A percentile compares a stretch with the other conserved stretches of the same genome.
phyloP scores from a whole-genome alignment of 2,888 invertebrate species.

The Zaprionus obscuricornis region DNA sequence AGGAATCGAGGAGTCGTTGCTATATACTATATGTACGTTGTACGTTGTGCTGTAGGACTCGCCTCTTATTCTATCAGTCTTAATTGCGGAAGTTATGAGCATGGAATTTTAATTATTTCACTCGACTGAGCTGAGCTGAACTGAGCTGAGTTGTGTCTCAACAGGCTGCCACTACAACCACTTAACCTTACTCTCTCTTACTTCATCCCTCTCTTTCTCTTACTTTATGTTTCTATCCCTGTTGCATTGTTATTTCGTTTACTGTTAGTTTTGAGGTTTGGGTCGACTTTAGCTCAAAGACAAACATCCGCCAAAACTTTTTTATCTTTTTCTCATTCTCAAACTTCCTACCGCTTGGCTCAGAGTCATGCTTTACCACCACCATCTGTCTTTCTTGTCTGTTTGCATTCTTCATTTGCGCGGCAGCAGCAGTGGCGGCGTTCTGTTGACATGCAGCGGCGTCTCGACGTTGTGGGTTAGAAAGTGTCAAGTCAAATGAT shows the following conservation, averaged over 20 bases:
- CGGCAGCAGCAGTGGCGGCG: conserved; percentile 10
- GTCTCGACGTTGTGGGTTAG: conserved; percentile 51
- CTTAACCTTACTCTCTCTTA: conserved; percentile 17
- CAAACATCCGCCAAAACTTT: conserved; percentile 70
- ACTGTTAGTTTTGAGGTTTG: conserved; percentile 54
- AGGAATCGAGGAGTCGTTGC: too few relatives aligned
- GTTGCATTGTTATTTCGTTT: conserved; percentile 62
- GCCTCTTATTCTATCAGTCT: conserved; percentile 51
- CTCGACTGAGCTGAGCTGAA: too few relatives aligned
- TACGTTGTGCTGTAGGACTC: conserved; percentile 43
- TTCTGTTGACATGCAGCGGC: background rate
- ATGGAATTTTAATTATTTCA: conserved; percentile 79
- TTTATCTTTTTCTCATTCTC: conserved; percentile 7
- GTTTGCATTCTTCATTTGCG: conserved; percentile 66
- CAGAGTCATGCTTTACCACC: background rate
- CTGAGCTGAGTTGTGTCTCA: too few relatives aligned
- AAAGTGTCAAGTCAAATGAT: conserved; percentile 76
- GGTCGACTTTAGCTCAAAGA: conserved; percentile 30
- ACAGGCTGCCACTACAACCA: conserved; percentile 26
- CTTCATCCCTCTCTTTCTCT: conserved; percentile 1
- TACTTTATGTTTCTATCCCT: conserved; percentile 8
- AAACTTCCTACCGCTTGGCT: background rate
- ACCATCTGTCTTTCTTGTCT: conserved; percentile 21
- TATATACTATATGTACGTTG: too few relatives aligned
- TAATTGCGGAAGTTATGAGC: conserved; percentile 79